phyloP scores from a whole-genome alignment of 1,140 invertebrate species.

The Ostrea edulis region DNA sequence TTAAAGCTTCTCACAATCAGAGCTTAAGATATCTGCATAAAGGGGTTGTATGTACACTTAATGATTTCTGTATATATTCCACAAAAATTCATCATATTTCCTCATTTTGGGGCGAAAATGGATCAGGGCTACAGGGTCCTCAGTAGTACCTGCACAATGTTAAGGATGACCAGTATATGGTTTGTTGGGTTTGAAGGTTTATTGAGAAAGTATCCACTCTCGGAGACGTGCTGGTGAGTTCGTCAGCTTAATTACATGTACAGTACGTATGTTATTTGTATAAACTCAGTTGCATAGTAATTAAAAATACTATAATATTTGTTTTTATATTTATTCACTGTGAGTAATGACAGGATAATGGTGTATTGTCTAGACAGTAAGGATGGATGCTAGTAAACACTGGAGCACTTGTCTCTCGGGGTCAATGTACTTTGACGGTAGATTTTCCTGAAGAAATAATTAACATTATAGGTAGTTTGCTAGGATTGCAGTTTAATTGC shows the following conservation, averaged over 20 bases:
- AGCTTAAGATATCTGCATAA: not conserved
- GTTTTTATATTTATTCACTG: not conserved
- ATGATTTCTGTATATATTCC: slow-evolving; percentile 2
- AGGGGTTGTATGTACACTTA: not conserved
- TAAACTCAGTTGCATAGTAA: not conserved
- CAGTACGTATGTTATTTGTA: not conserved
- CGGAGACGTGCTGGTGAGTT: not conserved
- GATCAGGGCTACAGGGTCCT: not conserved
- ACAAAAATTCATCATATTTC: slow-evolving; percentile 30
- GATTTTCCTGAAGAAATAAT: slow-evolving; percentile 8
- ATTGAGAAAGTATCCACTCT: not conserved
- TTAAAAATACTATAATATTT: not conserved
- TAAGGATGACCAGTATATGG: not conserved
- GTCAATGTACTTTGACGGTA: slow-evolving; percentile 1
- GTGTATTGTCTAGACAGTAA: not conserved
- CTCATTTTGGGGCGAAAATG: not conserved
- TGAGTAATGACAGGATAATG: not conserved
- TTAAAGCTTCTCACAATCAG: not conserved
- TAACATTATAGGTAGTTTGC: not conserved
- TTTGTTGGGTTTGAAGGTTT: not conserved
- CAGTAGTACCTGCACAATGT: too few relatives aligned
- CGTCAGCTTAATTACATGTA: not conserved
- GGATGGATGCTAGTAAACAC: not conserved
- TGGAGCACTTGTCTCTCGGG: not conserved
- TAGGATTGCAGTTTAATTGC: not conserved